phyloP scores from a whole-genome alignment of 2,888 invertebrate species.

The Odontomyia ornata region DNA sequence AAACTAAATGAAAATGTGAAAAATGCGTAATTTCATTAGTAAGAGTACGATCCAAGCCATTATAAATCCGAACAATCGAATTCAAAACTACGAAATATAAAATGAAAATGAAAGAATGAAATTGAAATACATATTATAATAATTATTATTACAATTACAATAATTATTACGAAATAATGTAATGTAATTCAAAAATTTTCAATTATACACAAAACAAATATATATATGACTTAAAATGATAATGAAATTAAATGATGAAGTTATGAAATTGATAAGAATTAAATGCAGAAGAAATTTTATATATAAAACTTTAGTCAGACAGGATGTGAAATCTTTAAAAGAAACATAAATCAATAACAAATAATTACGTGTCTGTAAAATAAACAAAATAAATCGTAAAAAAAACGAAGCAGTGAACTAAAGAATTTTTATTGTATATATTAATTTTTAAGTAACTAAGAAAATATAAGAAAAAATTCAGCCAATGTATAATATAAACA shows the following conservation, averaged over 20 bases:
- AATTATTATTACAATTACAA: conserved; percentile 23
- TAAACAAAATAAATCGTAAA: conserved; percentile 18
- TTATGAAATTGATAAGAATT: conserved; percentile 3
- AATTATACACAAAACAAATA: conserved; percentile 23
- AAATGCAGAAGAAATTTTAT: conserved; percentile 21
- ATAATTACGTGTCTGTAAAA: conserved; percentile 9
- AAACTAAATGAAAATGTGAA: conserved; percentile 10
- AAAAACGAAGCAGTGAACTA: conserved; percentile 15
- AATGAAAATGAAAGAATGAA: neutral
- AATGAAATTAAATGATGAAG: conserved; percentile 3
- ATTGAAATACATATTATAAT: conserved; percentile 18
- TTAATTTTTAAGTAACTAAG: conserved; percentile 31
- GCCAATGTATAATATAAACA: conserved; percentile 23
- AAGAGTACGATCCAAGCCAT: conserved; percentile 11
- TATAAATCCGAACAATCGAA: conserved; percentile 46
- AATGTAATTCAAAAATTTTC: conserved; percentile 31
- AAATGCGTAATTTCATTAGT: neutral
- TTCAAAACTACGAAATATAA: conserved; percentile 41
- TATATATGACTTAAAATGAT: neutral
- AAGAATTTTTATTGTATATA: conserved; percentile 43
- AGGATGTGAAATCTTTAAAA: neutral
- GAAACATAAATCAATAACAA: neutral
- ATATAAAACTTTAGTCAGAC: neutral
- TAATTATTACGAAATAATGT: conserved; percentile 9
- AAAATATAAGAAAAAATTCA: conserved; percentile 1